phyloP scores from a whole-genome alignment of 2,797 vertebrate species.

The Clarias pachynema region DNA sequence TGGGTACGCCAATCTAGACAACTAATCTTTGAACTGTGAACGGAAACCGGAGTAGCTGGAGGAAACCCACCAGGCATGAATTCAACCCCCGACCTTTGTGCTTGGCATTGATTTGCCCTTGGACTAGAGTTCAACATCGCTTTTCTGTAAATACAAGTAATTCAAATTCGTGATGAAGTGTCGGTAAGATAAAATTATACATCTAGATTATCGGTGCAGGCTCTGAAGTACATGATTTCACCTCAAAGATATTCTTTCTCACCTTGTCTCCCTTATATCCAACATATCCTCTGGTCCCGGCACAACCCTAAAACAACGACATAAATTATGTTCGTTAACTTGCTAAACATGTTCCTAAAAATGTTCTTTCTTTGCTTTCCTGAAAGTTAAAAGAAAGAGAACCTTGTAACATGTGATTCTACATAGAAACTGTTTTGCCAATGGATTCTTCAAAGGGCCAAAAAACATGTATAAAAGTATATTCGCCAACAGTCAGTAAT shows the following conservation, averaged over 20 bases:
- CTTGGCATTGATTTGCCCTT: background rate
- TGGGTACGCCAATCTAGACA: no score
- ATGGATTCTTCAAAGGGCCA: background rate
- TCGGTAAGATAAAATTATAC: background rate
- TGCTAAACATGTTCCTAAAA: background rate
- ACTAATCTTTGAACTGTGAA: no score
- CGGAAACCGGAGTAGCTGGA: no score
- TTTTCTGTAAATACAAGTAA: background rate
- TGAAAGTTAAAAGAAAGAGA: background rate
- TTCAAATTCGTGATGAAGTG: background rate
- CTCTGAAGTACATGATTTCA: background rate
- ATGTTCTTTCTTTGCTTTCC: background rate
- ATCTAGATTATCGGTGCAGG: background rate
- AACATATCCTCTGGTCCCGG: constrained; percentile 72
- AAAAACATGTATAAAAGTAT: background rate
- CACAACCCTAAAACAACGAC: constrained; percentile 74
- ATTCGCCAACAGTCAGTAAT: background rate
- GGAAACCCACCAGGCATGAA: no score
- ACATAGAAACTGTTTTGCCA: background rate
- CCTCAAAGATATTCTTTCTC: constrained; percentile 45
- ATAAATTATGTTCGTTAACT: background rate
- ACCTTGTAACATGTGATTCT: background rate
- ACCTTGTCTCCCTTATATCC: constrained; percentile 85
- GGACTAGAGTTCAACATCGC: background rate
- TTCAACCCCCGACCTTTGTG: no score